These are phyloP conservation scores for Anagyrus pseudococci DNA, from an alignment of 2,888 invertebrate species.

Conservation along the genomic window DNA sequence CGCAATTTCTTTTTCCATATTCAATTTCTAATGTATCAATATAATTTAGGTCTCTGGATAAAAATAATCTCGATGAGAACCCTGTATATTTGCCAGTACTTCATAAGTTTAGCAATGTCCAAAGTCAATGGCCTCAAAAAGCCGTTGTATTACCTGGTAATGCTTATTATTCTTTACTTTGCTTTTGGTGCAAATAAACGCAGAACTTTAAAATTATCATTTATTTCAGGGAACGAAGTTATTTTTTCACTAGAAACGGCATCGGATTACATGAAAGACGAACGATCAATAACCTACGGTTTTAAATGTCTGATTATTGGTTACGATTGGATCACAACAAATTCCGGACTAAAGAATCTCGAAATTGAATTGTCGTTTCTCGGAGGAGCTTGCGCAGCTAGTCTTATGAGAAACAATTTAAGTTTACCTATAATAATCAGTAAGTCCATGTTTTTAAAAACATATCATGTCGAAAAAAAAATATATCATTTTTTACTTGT, in stretches of 20 bases:
- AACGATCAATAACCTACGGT: slow-evolving; percentile 78
- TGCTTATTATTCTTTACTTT: neutral
- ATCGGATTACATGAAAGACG: slow-evolving; percentile 91
- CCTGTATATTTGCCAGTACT: slow-evolving; percentile 71
- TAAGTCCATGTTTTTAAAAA: slow-evolving; percentile 45
- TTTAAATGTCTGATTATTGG: slow-evolving; percentile 84
- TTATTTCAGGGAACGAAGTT: slow-evolving; percentile 79
- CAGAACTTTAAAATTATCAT: neutral
- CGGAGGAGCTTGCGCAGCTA: slow-evolving; percentile 90
- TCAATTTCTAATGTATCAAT: neutral
- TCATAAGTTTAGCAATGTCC: slow-evolving; percentile 70
- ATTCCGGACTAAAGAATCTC: slow-evolving; percentile 70
- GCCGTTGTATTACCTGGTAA: slow-evolving; percentile 81
- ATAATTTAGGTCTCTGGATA: slow-evolving; percentile 42
- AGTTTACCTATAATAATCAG: slow-evolving; percentile 70
- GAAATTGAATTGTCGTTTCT: slow-evolving; percentile 91
- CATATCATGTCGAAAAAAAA: no score
- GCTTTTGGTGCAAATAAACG: neutral
- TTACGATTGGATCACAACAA: slow-evolving; percentile 76
- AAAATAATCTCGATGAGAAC: slow-evolving; percentile 46
- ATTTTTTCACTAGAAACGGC: slow-evolving; percentile 96
- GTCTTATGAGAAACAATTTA: slow-evolving; percentile 84
- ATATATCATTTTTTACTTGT: no score
- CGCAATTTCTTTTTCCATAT: neutral
- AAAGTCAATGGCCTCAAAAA: slow-evolving; percentile 84